Evolutionary conservation across 2,113 vertebrate species (phyloP).

Genomic region (Enhydra lutris): DNA sequence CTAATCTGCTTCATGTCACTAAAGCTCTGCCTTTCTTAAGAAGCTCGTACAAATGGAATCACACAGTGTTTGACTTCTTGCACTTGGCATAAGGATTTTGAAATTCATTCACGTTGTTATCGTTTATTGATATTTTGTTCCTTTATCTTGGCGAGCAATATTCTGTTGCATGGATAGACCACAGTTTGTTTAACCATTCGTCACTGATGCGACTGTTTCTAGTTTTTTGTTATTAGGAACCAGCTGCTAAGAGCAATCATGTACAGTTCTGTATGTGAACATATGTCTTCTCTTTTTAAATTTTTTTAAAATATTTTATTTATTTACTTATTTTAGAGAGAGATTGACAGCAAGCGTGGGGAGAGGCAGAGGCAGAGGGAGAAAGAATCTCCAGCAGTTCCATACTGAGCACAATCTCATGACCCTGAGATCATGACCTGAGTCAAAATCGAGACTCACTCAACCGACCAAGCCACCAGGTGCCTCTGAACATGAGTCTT

Average conservation of each 20-base stretch:
- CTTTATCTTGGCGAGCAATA: neutral
- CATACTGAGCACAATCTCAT: neutral
- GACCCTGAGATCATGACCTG: neutral
- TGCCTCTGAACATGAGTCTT: neutral
- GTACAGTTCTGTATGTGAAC: neutral
- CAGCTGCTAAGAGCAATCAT: neutral
- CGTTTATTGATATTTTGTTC: neutral
- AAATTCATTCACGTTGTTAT: neutral
- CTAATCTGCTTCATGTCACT: neutral
- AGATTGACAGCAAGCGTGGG: neutral
- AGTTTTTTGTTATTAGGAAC: neutral
- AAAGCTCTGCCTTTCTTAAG: neutral
- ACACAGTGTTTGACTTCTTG: neutral
- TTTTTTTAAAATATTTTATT: neutral
- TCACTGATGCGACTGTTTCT: too few species aligned
- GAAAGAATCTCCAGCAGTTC: neutral
- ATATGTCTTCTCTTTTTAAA: neutral
- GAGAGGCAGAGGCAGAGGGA: neutral
- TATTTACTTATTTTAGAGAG: neutral
- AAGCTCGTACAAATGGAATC: neutral
- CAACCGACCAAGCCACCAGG: neutral
- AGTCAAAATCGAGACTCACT: neutral
- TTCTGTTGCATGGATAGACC: neutral
- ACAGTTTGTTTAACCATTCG: neutral
- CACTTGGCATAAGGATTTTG: neutral